Percentiles rank a stretch among this genome's conserved stretches.
These are phyloP conservation scores for Sus scrofa DNA, from an alignment of 2,113 vertebrate genomes.

Conservation along the genomic window DNA sequence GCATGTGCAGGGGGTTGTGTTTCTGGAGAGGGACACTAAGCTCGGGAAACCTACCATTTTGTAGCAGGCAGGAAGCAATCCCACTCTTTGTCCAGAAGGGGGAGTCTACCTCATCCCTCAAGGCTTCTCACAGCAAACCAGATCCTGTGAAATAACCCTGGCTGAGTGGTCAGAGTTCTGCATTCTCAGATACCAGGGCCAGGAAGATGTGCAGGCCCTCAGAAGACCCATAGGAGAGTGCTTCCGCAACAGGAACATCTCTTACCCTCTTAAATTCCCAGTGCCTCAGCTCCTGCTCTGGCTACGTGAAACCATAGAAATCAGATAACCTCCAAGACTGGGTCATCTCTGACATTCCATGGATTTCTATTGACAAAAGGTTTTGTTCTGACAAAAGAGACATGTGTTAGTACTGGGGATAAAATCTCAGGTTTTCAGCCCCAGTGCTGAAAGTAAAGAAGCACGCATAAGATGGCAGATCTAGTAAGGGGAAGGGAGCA, in stretches of 20 bases:
- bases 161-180: not conserved
- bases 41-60: not conserved
- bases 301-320: not conserved
- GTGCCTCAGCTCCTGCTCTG: not conserved
- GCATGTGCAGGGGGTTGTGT: fast-evolving
- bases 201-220: not conserved
- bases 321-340: not conserved
- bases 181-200: not conserved
- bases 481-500: not conserved
- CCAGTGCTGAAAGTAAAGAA: not conserved
- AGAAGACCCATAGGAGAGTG: not conserved
- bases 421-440: not conserved
- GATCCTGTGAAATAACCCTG: not conserved
- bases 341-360: not conserved
- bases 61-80: not conserved
- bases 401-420: not conserved
- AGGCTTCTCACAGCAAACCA: not conserved
- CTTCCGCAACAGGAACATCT: fast-evolving
- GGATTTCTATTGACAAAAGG: not conserved
- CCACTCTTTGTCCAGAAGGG: not conserved
- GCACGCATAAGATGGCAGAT: not conserved
- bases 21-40: not conserved
- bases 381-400: not conserved
- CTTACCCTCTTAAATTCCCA: not conserved
- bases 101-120: not conserved